Evolutionary conservation across 1,140 invertebrate species (phyloP), one percentile per base, ranked within the genome.

Genomic region (Matsumurasca onukii): DNA sequence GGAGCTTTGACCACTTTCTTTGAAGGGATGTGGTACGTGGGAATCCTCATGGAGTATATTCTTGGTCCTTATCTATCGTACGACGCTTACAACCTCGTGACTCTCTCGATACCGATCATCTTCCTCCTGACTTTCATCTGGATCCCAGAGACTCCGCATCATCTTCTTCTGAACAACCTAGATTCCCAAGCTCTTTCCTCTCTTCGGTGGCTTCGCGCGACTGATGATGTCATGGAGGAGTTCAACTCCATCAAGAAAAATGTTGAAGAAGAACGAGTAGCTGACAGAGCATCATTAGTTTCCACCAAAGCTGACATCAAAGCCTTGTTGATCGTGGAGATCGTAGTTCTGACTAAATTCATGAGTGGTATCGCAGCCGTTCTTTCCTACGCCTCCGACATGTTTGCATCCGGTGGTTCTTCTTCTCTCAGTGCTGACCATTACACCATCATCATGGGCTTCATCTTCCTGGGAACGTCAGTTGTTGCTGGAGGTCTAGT

Each of bases 71-170:
- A 82, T 73, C 82, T 91, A 0, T 80, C 81, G 0, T 94, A 95
- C 79, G 76, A 81, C 24, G 80, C 80, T 1, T 81, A 93, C 24
- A 88, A 89, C 69, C 85, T 89, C 69, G 77, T 85, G 0, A 89
- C 88, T 69, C 79, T 86, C 1, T 77, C 80, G 0, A 75, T 89
- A 31, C 88, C 88, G 0, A 73, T 86, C 9, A 27, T 71, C 0
- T 90, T 93, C 77, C 73, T 91, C 0, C 66, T 84, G 0, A 87
- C 88, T 72, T 90, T 91, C 80, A 64, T 86, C 3, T 86, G 87
- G 57, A 89, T 94, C 81, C 93, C 93, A 0, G 94, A 97, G 76
- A 90, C 91, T 31, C 94, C 94, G 0, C 88, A 88, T 66, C 92
- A 85, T 70, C 80, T 89, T 31, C 78, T 92, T 0, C 79, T 80